These are phyloP conservation scores for Actinia equina DNA, from an alignment of 64 coral and sea anemone genomes.

Conservation along the genomic window DNA sequence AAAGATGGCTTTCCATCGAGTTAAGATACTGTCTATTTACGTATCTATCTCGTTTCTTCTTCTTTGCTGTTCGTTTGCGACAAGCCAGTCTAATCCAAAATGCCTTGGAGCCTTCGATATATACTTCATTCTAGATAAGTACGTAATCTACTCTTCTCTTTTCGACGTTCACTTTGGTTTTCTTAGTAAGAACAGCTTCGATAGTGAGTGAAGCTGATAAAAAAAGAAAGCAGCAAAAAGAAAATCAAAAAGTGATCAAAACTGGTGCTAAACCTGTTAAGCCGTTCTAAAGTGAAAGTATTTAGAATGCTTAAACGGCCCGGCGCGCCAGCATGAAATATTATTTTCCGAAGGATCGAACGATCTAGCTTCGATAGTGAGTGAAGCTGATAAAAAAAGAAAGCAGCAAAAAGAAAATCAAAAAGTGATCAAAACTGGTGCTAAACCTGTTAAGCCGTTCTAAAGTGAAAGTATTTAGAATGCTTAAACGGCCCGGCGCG, in stretches of 20 bases:
- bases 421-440: background rate
- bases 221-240: background rate
- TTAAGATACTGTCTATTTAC: background rate
- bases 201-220: background rate
- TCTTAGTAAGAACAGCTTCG: too few relatives aligned
- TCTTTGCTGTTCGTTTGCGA: background rate
- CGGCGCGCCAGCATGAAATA: too few relatives aligned
- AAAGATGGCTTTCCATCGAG: background rate
- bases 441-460: background rate
- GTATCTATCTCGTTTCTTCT: background rate
- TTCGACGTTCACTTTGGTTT: too few relatives aligned
- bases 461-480: too few relatives aligned
- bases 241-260: background rate
- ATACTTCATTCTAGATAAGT: conserved; percentile 60
- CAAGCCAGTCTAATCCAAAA: conserved; percentile 16
- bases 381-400: background rate
- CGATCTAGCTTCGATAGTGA: background rate
- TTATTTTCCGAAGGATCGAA: too few relatives aligned
- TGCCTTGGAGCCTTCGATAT: conserved; percentile 58
- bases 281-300: too few relatives aligned
- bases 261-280: background rate
- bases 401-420: background rate
- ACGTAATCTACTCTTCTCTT: background rate
- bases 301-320: too few relatives aligned
- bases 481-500: too few relatives aligned